phyloP scores from a whole-genome alignment of 2,113 vertebrate genomes.

The Progne subis region DNA sequence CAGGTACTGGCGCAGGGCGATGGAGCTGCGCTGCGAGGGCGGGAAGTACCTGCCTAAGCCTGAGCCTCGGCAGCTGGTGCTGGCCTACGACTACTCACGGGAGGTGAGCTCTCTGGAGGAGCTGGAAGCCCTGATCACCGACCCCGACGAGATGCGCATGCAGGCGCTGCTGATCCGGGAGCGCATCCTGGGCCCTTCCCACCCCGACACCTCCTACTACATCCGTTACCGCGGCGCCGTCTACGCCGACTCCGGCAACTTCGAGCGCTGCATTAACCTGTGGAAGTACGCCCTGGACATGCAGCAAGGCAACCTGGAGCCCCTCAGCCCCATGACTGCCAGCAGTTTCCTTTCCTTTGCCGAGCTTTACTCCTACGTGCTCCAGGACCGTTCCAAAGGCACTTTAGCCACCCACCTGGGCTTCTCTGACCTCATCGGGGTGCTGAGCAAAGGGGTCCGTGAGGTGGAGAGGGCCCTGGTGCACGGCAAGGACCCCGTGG shows the following conservation, averaged over 20 bases:
- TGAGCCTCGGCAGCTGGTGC: conserved; percentile 81
- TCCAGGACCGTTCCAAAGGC: conserved; percentile 92
- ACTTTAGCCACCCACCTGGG: conserved; percentile 83
- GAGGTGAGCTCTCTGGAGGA: conserved; percentile 86
- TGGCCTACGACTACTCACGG: conserved; percentile 87
- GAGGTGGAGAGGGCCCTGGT: conserved; percentile 91
- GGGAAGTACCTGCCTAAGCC: conserved; percentile 80
- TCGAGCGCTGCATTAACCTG: conserved; percentile 91
- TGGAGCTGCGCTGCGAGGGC: conserved; percentile 88
- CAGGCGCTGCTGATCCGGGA: conserved; percentile 90
- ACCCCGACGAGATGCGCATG: conserved; percentile 96
- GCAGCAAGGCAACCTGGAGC: conserved; percentile 94
- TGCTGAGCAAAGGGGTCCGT: conserved; percentile 89
- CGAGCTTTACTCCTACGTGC: conserved; percentile 93
- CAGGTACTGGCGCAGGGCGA: conserved; percentile 90
- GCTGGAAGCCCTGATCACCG: conserved; percentile 90
- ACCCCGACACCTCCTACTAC: conserved; percentile 95
- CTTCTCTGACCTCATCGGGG: conserved; percentile 91
- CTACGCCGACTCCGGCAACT: conserved; percentile 93
- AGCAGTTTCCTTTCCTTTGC: conserved; percentile 96
- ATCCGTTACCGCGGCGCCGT: conserved; percentile 94
- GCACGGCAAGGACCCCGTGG: conserved; percentile 81
- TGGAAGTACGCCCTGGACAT: conserved; percentile 97
- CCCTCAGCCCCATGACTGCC: conserved; percentile 94
- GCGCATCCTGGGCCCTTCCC: conserved; percentile 91